A percentile compares a stretch with the other conserved stretches of the same genome.
Conservation (phyloP, 2,797 vertebrate genomes). For the Tiaroga cobitis region DNA sequence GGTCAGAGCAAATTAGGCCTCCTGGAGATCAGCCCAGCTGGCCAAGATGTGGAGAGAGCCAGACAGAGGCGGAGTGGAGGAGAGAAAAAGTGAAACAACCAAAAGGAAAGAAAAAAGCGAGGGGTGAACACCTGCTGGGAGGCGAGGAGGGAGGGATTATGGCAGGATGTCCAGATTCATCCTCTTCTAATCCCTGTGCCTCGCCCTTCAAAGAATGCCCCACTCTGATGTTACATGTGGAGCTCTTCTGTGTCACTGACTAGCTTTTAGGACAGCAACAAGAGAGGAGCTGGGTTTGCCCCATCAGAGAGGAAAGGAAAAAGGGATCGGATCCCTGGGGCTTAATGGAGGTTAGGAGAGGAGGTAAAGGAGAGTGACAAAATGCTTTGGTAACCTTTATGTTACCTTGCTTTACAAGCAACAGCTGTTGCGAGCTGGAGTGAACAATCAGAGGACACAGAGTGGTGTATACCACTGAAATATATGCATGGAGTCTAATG, state of each 20-base stretch:
- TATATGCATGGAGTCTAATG: conserved; percentile 10
- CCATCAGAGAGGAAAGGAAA: conserved; percentile 36
- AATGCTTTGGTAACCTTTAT: conserved; percentile 49
- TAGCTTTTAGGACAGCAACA: conserved; percentile 50
- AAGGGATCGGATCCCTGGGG: conserved; percentile 15
- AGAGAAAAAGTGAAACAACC: conserved; percentile 21
- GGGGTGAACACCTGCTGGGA: conserved; percentile 53
- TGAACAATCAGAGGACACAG: neutral
- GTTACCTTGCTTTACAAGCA: conserved; percentile 59
- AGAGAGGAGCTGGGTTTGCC: conserved; percentile 24
- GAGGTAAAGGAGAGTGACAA: conserved; percentile 9
- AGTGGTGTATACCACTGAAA: neutral
- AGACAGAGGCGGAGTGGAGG: neutral
- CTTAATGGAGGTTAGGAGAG: conserved; percentile 26
- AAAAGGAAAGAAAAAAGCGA: conserved; percentile 44
- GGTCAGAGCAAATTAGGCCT: conserved; percentile 17
- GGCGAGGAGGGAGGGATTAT: conserved; percentile 63
- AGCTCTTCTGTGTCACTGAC: conserved; percentile 66
- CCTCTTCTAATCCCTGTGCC: conserved; percentile 71
- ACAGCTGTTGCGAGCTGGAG: conserved; percentile 33
- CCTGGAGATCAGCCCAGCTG: conserved; percentile 11
- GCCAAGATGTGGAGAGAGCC: conserved; percentile 3
- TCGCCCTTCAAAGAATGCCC: conserved; percentile 67
- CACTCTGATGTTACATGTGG: conserved; percentile 72
- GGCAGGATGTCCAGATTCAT: conserved; percentile 76